Conservation (phyloP, 2,797 vertebrate species). For the Thunnus albacares region DNA sequence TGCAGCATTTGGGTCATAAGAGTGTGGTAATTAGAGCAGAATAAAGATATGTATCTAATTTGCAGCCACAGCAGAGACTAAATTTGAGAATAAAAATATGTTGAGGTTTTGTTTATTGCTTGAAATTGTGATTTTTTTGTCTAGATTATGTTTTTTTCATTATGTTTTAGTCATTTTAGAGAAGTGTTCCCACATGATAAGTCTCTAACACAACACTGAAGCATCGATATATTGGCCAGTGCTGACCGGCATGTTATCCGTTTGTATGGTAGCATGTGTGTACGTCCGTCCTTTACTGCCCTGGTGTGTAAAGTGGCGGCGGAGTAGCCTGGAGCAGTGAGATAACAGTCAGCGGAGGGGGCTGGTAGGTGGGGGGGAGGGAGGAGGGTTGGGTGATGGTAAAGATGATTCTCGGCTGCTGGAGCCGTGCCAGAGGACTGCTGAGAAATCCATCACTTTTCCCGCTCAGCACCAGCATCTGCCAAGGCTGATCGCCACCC, state of each 20-base stretch:
- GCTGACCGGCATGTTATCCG: conserved; percentile 7
- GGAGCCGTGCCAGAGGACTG: conserved; percentile 72
- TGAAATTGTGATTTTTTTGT: too few species aligned
- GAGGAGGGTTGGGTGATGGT: neutral
- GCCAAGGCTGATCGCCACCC: conserved; percentile 35
- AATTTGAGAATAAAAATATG: conserved; percentile 5
- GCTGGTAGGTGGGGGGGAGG: neutral
- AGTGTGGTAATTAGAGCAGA: conserved; percentile 36
- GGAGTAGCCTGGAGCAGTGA: conserved; percentile 78
- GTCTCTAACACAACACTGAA: conserved; percentile 14
- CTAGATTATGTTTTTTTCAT: neutral
- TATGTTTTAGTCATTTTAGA: neutral
- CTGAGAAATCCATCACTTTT: conserved; percentile 82
- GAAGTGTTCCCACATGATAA: neutral
- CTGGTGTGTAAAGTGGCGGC: conserved; percentile 74
- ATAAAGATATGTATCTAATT: neutral
- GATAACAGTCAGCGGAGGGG: conserved; percentile 76
- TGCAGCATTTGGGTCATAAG: conserved; percentile 26
- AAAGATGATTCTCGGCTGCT: conserved; percentile 55
- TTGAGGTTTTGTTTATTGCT: too few species aligned
- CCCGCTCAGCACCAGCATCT: conserved; percentile 61
- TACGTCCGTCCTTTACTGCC: conserved; percentile 71
- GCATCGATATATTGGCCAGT: conserved; percentile 5
- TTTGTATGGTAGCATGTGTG: conserved; percentile 2
- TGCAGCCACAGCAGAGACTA: neutral